Conservation (phyloP, 23 tunicate genomes). For the Ciona savignyi region DNA sequence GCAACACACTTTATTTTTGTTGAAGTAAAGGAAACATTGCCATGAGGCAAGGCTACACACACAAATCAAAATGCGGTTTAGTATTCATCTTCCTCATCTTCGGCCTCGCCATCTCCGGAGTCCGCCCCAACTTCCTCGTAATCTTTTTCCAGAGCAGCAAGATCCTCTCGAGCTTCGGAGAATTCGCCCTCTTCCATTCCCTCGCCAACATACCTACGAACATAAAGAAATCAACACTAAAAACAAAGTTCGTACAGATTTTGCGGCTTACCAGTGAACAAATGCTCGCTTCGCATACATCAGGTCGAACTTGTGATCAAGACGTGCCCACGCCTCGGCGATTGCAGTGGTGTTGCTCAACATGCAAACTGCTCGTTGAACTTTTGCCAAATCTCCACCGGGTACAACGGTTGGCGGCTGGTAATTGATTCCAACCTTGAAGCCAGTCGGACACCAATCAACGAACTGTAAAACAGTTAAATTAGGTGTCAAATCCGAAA, state of each 20-base stretch:
- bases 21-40: no score
- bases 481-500: no score
- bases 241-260: background rate
- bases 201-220: background rate
- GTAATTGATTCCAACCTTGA: background rate
- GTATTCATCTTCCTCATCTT: background rate
- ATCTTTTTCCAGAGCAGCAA: background rate
- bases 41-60: no score
- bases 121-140: background rate
- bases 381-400: background rate
- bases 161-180: background rate
- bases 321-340: constrained; percentile 21
- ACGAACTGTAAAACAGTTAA: no score
- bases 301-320: constrained; percentile 20
- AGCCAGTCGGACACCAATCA: background rate
- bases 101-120: background rate
- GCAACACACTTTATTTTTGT: background rate
- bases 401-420: background rate
- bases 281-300: background rate
- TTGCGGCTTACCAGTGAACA: background rate
- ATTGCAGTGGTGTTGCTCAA: constrained; percentile 27
- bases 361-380: background rate
- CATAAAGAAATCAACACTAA: background rate
- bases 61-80: no score
- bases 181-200: background rate